These are phyloP conservation scores for Antheraea assamensis DNA, from an alignment of 2,888 invertebrate genomes.

Conservation along the genomic window DNA sequence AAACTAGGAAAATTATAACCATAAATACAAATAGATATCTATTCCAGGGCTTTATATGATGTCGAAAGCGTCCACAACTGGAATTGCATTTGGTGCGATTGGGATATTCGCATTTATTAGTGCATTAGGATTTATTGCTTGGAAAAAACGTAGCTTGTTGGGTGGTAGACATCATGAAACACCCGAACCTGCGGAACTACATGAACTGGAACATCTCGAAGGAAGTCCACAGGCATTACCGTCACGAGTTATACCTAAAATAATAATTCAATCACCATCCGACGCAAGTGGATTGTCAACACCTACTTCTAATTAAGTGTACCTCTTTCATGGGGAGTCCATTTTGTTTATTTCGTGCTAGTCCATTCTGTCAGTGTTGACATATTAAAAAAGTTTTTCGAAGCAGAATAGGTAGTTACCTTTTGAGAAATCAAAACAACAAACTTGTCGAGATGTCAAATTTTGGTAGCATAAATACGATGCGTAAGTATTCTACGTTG, in stretches of 20 bases:
- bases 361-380: not conserved
- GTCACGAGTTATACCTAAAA: conserved; percentile 41
- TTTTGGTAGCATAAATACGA: not conserved
- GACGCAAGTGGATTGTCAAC: conserved; percentile 41
- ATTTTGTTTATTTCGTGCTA: not conserved
- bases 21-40: conserved; percentile 14
- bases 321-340: not conserved
- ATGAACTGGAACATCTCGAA: conserved; percentile 44
- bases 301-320: not conserved
- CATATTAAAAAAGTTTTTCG: no score
- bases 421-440: not conserved
- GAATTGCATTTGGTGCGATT: conserved; percentile 61
- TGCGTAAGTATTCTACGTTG: no score
- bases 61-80: conserved; percentile 69
- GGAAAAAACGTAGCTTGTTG: conserved; percentile 58
- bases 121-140: conserved; percentile 54
- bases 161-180: conserved; percentile 40
- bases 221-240: conserved; percentile 27
- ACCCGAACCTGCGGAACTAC: conserved; percentile 39
- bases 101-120: conserved; percentile 46
- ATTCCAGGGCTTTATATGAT: conserved; percentile 63
- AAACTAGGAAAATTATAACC: not conserved
- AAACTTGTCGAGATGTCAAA: not conserved
- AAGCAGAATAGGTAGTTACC: no score
- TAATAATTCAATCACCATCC: conserved; percentile 59